Evolutionary conservation across 2,888 invertebrate species (phyloP).

Genomic region (Notocelia uddmanniana): DNA sequence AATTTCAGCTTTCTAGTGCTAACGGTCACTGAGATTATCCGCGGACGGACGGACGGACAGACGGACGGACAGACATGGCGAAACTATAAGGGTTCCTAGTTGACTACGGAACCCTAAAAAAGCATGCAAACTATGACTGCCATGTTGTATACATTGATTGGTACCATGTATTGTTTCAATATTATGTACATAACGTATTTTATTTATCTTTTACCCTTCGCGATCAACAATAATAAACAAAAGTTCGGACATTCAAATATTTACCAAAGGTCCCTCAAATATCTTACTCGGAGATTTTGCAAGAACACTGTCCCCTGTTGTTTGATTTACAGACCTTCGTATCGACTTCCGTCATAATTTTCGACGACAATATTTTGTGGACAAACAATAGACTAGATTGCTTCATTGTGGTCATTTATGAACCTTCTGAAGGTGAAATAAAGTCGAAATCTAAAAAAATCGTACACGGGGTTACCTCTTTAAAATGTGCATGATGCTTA

Average conservation of each 20-base stretch:
- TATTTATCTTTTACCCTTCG: conserved; percentile 2
- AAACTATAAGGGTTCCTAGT: too few species aligned
- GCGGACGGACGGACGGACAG: too few species aligned
- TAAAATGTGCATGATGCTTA: background rate
- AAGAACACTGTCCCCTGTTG: conserved; percentile 32
- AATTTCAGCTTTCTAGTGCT: too few species aligned
- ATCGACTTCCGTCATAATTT: conserved; percentile 38
- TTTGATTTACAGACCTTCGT: conserved; percentile 42
- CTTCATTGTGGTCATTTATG: background rate
- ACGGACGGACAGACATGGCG: too few species aligned
- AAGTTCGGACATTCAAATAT: conserved; percentile 40
- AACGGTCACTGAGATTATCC: too few species aligned
- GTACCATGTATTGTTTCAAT: too few species aligned
- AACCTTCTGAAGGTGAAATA: background rate
- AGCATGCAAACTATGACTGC: too few species aligned
- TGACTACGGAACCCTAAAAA: too few species aligned
- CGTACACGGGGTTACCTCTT: background rate
- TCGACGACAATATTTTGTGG: conserved; percentile 36
- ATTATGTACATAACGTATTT: too few species aligned
- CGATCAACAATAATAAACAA: conserved; percentile 39
- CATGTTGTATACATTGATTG: too few species aligned
- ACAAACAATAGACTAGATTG: conserved; percentile 33
- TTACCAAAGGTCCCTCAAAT: conserved; percentile 40
- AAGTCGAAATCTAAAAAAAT: background rate
- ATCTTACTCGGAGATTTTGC: conserved; percentile 40